These are phyloP conservation scores for Athene noctua DNA, from an alignment of 2,113 vertebrate genomes.

Conservation along the genomic window DNA sequence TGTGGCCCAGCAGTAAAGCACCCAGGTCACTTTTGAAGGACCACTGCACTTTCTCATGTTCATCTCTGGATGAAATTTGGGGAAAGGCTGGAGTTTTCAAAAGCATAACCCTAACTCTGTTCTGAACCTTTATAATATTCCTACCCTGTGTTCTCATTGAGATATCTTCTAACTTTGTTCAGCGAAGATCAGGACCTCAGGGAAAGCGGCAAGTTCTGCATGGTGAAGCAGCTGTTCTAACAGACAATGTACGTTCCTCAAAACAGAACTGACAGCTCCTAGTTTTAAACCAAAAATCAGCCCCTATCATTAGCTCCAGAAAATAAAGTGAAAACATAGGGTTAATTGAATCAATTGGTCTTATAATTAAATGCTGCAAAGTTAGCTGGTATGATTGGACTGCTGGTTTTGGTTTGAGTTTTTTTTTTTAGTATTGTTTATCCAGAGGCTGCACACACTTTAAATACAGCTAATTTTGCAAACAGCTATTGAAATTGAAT, in stretches of 20 bases:
- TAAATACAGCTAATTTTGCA: not conserved
- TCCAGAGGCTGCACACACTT: not conserved
- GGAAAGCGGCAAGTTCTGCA: not conserved
- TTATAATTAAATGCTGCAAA: conserved; percentile 13
- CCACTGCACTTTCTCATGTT: not conserved
- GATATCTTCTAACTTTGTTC: not conserved
- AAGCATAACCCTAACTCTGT: not conserved
- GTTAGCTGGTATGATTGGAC: not conserved
- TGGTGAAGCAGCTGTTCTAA: not conserved
- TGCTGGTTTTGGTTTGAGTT: not conserved
- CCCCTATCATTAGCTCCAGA: not conserved
- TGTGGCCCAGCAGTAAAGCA: not conserved
- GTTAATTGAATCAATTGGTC: conserved; percentile 27
- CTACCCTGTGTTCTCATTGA: not conserved
- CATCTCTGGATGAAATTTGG: not conserved
- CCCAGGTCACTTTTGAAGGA: not conserved
- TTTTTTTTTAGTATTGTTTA: not conserved
- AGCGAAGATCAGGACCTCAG: not conserved
- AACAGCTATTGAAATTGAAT: not conserved
- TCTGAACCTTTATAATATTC: not conserved
- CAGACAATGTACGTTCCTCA: not conserved
- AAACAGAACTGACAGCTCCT: not conserved
- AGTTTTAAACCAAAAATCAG: not conserved
- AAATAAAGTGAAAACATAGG: not conserved
- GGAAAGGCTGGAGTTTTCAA: not conserved